Base-by-base conservation (phyloP, 2,888 invertebrate species). In the Cremastobaeus sp. region DNA sequence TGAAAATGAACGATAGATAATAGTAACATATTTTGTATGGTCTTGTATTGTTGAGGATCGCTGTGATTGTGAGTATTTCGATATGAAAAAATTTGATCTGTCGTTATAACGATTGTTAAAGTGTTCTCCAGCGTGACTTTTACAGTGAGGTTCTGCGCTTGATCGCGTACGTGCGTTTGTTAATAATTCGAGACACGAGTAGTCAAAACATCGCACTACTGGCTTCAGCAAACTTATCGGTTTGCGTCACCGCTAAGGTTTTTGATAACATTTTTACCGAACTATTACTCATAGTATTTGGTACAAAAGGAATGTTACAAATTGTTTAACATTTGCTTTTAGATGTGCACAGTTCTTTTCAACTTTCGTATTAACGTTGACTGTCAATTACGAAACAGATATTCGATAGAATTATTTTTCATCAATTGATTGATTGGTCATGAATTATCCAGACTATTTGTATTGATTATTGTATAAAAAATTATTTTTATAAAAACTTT, bases 1-100 rank as follows among this genome's bases (percentile, higher is more conserved):
- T 54, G 20, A 54, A 28, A 54, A 28, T 30, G 0, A 25, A 62
- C 25, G n/a, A 21, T 47, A 37, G 12, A 47, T 41, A 14, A 52
- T 14, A 39, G 12, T n/a, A 18, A 52, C 35, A 34, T 54, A 54
- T 65, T 52, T 64, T 65, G 35, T 54, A 65, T 45, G 21, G 12
- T 28, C 35, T 65, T 47, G 15, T 45, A 37, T 54, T 45, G 54
- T 54, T 54, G 65, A 59, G 59, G 47, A 54, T 30, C 39, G 28
- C 62, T 50, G 50, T 62, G 39, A 50, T 48, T 62, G 11, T 62
- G n/a, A 62, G 20, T 62, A 50, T 50, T 62, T 50, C 32, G 48
- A 41, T 48, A 47, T 25, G 34, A 34, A 59, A 59, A 17, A 34
- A n/a, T 43, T 57, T 5, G 59, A 59, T 59, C 20, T 20, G 39